Evolutionary conservation across 2,888 invertebrate species (phyloP).

Genomic region (Pimpla rufipes): DNA sequence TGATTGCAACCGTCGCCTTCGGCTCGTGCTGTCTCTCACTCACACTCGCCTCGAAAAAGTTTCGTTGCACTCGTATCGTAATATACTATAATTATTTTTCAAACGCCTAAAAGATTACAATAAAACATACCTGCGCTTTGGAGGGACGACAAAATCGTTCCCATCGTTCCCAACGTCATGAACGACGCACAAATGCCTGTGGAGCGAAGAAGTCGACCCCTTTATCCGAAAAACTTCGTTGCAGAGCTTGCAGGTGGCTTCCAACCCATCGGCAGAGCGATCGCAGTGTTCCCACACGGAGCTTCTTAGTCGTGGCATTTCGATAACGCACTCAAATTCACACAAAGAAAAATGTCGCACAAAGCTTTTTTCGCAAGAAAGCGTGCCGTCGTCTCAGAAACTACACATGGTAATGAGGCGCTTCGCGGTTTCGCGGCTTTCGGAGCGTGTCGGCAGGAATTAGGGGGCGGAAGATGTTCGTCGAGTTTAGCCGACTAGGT

Average conservation of each 20-base stretch:
- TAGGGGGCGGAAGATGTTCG: not conserved
- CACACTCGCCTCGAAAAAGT: no score
- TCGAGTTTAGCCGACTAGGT: not conserved
- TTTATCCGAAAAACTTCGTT: slow-evolving; percentile 6
- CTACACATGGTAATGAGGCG: not conserved
- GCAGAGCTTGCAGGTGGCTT: slow-evolving; percentile 1
- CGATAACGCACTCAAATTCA: not conserved
- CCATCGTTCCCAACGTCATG: not conserved
- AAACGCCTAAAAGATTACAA: no score
- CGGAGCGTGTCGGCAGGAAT: not conserved
- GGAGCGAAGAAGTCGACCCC: slow-evolving; percentile 8
- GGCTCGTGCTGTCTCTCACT: no score
- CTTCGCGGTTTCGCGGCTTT: not conserved
- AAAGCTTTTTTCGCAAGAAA: not conserved
- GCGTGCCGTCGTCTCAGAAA: not conserved
- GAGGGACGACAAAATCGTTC: not conserved
- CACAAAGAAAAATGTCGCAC: not conserved
- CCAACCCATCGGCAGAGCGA: not conserved
- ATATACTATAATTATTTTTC: no score
- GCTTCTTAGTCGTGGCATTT: not conserved
- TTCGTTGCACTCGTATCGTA: no score
- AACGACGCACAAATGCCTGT: not conserved
- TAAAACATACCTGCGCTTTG: slow-evolving; percentile 7
- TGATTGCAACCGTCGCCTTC: no score
- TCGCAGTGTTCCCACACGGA: not conserved